These are phyloP conservation scores for Orestias chungarensis DNA, from an alignment of 2,797 vertebrate species.

Conservation along the genomic window DNA sequence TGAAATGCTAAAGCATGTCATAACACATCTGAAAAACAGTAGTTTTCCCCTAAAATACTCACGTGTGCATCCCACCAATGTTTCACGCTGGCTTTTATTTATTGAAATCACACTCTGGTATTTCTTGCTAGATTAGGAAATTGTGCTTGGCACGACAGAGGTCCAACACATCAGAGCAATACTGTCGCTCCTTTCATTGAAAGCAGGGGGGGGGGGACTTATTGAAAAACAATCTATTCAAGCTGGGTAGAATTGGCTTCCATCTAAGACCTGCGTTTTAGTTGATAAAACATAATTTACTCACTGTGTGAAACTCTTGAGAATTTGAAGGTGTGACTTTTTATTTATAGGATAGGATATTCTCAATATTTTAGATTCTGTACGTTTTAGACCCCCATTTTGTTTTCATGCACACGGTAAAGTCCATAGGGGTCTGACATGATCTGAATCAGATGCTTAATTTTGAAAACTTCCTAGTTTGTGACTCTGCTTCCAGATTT, in stretches of 20 bases:
- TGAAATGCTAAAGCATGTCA: neutral
- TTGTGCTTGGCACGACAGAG: neutral
- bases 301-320: conserved; percentile 44
- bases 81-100: neutral
- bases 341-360: neutral
- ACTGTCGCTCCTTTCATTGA: conserved; percentile 1
- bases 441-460: neutral
- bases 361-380: neutral
- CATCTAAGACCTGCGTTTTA: conserved; percentile 36
- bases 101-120: conserved; percentile 8
- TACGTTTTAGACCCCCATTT: neutral
- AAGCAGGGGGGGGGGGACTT: neutral
- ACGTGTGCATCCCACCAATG: conserved; percentile 4
- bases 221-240: conserved; percentile 13
- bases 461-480: neutral
- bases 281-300: conserved; percentile 54
- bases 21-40: conserved; percentile 8
- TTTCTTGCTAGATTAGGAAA: conserved; percentile 23
- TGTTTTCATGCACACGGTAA: neutral
- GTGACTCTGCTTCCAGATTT: neutral
- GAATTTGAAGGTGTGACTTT: conserved; percentile 39
- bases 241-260: conserved; percentile 9
- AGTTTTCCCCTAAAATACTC: neutral
- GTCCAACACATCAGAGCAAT: neutral
- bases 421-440: neutral